Conservation (phyloP, 2,797 vertebrate genomes). For the Poecilia velifera region DNA sequence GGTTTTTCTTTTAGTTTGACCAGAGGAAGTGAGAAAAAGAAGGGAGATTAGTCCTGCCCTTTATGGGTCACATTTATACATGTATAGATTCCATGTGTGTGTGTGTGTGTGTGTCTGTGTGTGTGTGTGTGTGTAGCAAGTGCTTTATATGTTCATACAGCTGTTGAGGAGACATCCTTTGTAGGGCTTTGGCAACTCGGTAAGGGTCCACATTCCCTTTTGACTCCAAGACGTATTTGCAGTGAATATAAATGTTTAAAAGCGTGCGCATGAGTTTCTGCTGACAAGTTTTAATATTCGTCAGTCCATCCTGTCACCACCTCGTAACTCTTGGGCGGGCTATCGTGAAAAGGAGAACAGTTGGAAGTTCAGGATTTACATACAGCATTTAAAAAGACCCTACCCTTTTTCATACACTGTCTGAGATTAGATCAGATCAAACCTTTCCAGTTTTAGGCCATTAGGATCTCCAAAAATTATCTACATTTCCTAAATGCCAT, state of each 20-base stretch:
- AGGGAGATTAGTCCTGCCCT: constrained; percentile 31
- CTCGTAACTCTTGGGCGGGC: constrained; percentile 47
- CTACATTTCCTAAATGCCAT: neutral
- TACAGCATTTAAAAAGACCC: neutral
- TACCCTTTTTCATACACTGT: neutral
- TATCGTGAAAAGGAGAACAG: constrained; percentile 6
- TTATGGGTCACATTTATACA: constrained; percentile 12
- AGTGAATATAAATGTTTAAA: constrained; percentile 33
- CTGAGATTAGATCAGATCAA: neutral
- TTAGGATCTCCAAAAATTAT: neutral
- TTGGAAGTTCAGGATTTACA: neutral
- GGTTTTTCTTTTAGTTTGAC: constrained; percentile 24
- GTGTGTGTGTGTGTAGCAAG: constrained; percentile 33
- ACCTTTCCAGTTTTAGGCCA: neutral
- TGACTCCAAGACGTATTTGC: constrained; percentile 30
- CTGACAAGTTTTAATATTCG: constrained; percentile 66
- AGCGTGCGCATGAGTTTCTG: constrained; percentile 32
- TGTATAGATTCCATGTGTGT: neutral
- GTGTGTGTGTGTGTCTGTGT: neutral
- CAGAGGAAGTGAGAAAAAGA: constrained; percentile 43
- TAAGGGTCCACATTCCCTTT: constrained; percentile 41
- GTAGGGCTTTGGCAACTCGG: constrained; percentile 51
- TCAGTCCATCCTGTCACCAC: constrained; percentile 54
- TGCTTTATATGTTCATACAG: constrained; percentile 41
- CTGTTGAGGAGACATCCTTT: constrained; percentile 65